Evolutionary conservation across 2,797 vertebrate species (phyloP).

Genomic region (Emydoidea blandingii): DNA sequence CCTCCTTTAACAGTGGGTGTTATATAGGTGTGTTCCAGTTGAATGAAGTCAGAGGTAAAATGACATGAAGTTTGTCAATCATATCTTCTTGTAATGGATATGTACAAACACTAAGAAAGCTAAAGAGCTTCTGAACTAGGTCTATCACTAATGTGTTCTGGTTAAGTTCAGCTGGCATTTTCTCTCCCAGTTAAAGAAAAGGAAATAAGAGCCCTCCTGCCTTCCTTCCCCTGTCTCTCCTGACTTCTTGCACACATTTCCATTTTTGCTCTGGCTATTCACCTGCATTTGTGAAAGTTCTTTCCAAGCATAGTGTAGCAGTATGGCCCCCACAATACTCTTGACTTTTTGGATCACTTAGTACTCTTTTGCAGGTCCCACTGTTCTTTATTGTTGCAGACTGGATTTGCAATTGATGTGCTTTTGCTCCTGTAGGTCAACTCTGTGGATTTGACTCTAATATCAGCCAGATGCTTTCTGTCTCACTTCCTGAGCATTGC

Average conservation of each 20-base stretch:
- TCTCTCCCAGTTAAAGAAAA: too few relatives aligned
- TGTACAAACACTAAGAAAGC: neutral
- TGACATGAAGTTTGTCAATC: neutral
- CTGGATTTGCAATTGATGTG: neutral
- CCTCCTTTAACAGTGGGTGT: neutral
- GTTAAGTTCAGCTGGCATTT: neutral
- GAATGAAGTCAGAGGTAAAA: neutral
- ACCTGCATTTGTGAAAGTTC: neutral
- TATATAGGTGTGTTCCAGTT: neutral
- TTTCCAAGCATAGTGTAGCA: neutral
- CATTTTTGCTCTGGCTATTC: neutral
- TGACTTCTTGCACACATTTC: neutral
- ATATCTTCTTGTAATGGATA: neutral
- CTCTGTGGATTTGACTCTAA: too few relatives aligned
- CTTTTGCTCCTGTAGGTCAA: neutral
- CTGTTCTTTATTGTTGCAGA: neutral
- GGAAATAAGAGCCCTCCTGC: neutral
- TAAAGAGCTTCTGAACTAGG: neutral
- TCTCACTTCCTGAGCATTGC: neutral
- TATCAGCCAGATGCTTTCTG: neutral
- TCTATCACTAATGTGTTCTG: neutral
- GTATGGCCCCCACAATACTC: neutral
- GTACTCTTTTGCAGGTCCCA: neutral
- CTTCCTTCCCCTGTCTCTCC: neutral
- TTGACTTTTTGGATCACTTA: neutral